Percentiles rank a stretch among this genome's conserved stretches.
Conservation (phyloP, 2,888 invertebrate genomes). For the Dioctria rufipes region DNA sequence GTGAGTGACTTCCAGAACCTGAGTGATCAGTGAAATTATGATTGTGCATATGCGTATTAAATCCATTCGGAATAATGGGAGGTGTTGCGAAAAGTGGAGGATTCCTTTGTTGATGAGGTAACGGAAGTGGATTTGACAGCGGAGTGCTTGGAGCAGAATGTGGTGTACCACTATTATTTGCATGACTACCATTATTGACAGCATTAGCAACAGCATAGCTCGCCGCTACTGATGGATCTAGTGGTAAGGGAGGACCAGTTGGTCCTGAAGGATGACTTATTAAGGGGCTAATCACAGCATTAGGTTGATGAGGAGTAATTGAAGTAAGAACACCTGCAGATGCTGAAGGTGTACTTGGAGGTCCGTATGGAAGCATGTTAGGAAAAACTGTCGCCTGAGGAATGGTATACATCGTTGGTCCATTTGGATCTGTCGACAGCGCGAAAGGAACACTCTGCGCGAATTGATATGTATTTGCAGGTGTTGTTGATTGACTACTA, state of each 20-base stretch:
- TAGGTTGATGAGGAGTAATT: slow-evolving; percentile 65
- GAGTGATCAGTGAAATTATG: slow-evolving; percentile 39
- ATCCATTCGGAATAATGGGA: slow-evolving; percentile 65
- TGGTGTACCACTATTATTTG: slow-evolving; percentile 62
- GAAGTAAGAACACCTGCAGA: slow-evolving; percentile 64
- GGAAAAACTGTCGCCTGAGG: slow-evolving; percentile 70
- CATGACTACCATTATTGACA: slow-evolving; percentile 54
- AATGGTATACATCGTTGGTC: slow-evolving; percentile 69
- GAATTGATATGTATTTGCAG: slow-evolving; percentile 62
- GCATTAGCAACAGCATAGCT: slow-evolving; percentile 34
- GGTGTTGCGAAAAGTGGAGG: slow-evolving; percentile 70
- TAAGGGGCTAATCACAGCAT: slow-evolving; percentile 68
- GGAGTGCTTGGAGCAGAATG: slow-evolving; percentile 71
- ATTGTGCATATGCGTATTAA: slow-evolving; percentile 63
- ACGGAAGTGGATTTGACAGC: slow-evolving; percentile 62
- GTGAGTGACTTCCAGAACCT: slow-evolving; percentile 33
- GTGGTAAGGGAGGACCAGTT: slow-evolving; percentile 59
- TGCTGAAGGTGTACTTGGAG: slow-evolving; percentile 61
- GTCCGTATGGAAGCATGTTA: slow-evolving; percentile 69
- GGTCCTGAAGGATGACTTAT: slow-evolving; percentile 57
- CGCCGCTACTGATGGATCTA: slow-evolving; percentile 39
- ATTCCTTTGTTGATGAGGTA: slow-evolving; percentile 64
- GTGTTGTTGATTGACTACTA: slow-evolving; percentile 60
- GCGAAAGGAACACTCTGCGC: slow-evolving; percentile 62
- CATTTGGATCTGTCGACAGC: slow-evolving; percentile 62